Conservation (phyloP, 92 coral and sea anemone species). For the Hydrozoanthus gracilis region DNA sequence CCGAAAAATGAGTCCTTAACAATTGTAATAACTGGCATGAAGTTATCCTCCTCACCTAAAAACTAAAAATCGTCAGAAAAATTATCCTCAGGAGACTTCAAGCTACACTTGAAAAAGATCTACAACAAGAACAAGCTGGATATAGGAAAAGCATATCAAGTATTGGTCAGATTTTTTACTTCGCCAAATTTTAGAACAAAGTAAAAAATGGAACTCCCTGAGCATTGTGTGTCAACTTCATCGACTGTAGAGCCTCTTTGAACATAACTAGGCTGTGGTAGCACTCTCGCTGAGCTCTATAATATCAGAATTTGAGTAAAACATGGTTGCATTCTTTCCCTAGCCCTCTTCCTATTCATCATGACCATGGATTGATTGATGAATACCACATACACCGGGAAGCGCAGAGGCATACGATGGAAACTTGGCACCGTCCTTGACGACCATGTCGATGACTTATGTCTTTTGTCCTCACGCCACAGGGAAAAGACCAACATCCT, state of each 20-base stretch:
- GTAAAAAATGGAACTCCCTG: conserved; percentile 27
- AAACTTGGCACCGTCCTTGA: background rate
- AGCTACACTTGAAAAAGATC: conserved; percentile 25
- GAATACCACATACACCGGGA: conserved; percentile 3
- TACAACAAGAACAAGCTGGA: conserved; percentile 19
- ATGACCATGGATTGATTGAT: background rate
- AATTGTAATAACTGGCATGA: background rate
- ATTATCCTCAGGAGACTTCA: conserved; percentile 23
- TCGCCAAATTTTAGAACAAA: conserved; percentile 33
- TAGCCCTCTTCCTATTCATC: conserved; percentile 12
- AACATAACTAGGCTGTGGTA: conserved; percentile 25
- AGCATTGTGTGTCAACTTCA: conserved; percentile 5
- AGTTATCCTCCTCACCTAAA: conserved; percentile 16
- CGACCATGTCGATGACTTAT: background rate
- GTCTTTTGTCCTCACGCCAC: conserved; percentile 16
- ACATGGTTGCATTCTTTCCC: conserved; percentile 32
- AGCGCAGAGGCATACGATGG: conserved; percentile 11
- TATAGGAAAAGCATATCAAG: conserved; percentile 3
- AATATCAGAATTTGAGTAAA: conserved; percentile 21
- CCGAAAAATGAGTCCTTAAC: background rate
- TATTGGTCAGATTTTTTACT: conserved; percentile 19
- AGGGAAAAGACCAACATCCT: conserved; percentile 11
- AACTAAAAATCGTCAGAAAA: background rate
- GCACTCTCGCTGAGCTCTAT: conserved; percentile 22
- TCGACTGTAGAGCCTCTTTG: conserved; percentile 10